phyloP scores from a whole-genome alignment of 2,113 vertebrate genomes.

The Chelonoidis abingdonii region DNA sequence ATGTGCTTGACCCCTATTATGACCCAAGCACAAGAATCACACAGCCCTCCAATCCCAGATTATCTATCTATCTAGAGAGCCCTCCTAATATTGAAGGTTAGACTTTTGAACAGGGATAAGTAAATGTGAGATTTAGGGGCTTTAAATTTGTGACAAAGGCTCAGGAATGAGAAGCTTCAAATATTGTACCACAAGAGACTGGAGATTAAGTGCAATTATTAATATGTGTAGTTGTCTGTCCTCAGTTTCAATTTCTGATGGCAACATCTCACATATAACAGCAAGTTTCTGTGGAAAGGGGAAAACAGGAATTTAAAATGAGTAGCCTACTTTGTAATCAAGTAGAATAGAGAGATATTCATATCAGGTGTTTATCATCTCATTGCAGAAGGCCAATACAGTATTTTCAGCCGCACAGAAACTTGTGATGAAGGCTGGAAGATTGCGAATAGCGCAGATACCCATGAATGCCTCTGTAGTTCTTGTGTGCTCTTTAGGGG shows the following conservation, averaged over 20 bases:
- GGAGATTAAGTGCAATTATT: background rate
- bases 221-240: background rate
- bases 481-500: background rate
- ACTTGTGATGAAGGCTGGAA: accelerated
- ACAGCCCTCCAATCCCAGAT: background rate
- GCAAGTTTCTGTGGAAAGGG: background rate
- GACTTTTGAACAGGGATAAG: background rate
- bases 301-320: background rate
- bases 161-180: background rate
- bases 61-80: background rate
- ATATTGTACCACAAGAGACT: background rate
- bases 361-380: background rate
- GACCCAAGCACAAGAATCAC: background rate
- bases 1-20: background rate
- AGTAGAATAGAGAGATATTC: background rate
- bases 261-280: background rate
- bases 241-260: background rate
- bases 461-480: background rate
- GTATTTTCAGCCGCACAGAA: background rate
- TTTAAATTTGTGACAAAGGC: background rate
- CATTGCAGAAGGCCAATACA: background rate
- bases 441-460: accelerated
- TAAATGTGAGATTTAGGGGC: background rate
- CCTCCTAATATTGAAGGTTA: background rate
- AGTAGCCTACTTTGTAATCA: background rate